Evolutionary conservation across 2,888 invertebrate genomes (phyloP).

Genomic region (Xestia xanthographa): DNA sequence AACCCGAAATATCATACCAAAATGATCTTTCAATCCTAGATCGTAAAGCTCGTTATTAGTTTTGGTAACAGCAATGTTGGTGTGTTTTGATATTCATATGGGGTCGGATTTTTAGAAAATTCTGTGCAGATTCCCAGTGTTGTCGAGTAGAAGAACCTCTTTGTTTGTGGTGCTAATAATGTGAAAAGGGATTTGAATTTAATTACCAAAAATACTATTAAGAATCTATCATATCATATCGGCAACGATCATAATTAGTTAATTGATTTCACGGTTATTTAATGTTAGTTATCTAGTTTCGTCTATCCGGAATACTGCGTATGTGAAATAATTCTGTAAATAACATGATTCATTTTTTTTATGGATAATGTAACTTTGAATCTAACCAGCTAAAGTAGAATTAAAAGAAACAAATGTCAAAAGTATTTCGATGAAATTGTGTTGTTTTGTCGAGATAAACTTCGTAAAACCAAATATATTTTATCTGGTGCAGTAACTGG

Average conservation of each 20-base stretch:
- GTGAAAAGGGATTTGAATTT: conserved; percentile 12
- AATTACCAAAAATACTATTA: background rate
- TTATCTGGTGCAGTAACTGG: background rate
- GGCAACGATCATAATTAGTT: too few relatives aligned
- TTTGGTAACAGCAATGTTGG: conserved; percentile 15
- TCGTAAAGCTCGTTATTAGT: conserved; percentile 28
- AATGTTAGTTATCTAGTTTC: background rate
- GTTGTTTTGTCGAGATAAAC: background rate
- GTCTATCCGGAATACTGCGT: background rate
- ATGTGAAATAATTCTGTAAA: background rate
- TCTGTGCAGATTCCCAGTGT: conserved; percentile 51
- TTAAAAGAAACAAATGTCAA: background rate
- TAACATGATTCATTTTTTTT: background rate
- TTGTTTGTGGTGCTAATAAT: conserved; percentile 42
- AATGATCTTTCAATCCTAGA: conserved; percentile 46
- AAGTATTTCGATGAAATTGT: background rate
- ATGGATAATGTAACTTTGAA: background rate
- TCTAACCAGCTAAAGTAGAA: background rate
- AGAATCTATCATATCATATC: too few relatives aligned
- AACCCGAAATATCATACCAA: conserved; percentile 36
- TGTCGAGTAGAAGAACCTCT: conserved; percentile 52
- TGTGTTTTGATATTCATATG: conserved; percentile 37
- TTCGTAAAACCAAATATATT: background rate
- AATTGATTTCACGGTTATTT: background rate
- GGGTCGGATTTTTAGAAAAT: conserved; percentile 55